Evolutionary conservation across 1,140 invertebrate species (phyloP).

Genomic region (Melanaphis sacchari): DNA sequence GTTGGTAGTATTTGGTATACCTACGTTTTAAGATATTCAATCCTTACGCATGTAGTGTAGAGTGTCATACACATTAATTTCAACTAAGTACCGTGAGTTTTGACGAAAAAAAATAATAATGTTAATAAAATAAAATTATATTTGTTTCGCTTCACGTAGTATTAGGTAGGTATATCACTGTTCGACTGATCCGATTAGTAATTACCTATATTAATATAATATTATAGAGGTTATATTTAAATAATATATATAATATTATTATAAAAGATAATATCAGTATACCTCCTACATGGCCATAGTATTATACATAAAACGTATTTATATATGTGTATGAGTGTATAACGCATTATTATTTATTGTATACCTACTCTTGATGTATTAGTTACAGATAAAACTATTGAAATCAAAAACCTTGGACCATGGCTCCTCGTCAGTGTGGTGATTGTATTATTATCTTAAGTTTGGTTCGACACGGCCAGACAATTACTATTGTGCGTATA

Average conservation of each 20-base stretch:
- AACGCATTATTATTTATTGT: not conserved
- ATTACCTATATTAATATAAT: not conserved
- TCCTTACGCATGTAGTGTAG: not conserved
- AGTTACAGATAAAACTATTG: not conserved
- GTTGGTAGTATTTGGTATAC: not conserved
- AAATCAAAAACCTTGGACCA: not conserved
- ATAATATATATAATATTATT: too few relatives aligned
- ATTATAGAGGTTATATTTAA: too few relatives aligned
- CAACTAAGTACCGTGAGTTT: not conserved
- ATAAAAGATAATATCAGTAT: not conserved
- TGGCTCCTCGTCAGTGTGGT: not conserved
- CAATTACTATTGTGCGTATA: conserved; percentile 6
- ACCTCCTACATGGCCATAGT: not conserved
- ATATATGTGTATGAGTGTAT: not conserved
- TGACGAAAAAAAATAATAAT: not conserved
- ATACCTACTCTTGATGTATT: not conserved
- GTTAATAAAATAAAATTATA: not conserved
- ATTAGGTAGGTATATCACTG: not conserved
- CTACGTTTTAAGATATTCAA: not conserved
- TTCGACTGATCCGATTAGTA: not conserved
- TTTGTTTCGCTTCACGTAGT: not conserved
- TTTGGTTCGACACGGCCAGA: not conserved
- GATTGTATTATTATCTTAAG: not conserved
- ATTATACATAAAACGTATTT: not conserved
- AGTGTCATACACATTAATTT: not conserved